Evolutionary conservation across 2,888 invertebrate species (phyloP).

Genomic region (Patella pellucida): DNA sequence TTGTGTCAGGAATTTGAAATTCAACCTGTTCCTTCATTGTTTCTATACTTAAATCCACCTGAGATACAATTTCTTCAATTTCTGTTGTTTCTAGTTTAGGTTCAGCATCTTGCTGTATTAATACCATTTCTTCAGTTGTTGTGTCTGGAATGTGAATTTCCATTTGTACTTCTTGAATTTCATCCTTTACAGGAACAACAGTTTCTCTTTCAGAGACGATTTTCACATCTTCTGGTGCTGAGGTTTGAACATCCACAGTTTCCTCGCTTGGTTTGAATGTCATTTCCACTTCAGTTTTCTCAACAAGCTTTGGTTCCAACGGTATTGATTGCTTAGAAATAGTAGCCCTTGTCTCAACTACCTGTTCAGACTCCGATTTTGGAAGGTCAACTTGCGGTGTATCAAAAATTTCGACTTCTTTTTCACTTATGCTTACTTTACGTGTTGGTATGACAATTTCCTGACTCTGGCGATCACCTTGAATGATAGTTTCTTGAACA

Average conservation of each 20-base stretch:
- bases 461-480: constrained; percentile 48
- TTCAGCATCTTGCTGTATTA: not conserved
- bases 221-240: constrained; percentile 45
- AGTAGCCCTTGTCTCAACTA: constrained; percentile 51
- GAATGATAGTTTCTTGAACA: constrained; percentile 56
- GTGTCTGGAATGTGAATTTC: constrained; percentile 46
- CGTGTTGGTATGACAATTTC: constrained; percentile 53
- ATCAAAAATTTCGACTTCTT: constrained; percentile 41
- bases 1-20: constrained; percentile 41
- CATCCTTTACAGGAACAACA: constrained; percentile 35
- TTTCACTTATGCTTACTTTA: constrained; percentile 42
- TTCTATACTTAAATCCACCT: constrained; percentile 36
- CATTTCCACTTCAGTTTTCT: constrained; percentile 30
- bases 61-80: not conserved
- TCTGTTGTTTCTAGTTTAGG: not conserved
- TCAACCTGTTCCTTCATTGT: constrained; percentile 40
- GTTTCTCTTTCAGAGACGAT: constrained; percentile 46
- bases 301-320: constrained; percentile 26
- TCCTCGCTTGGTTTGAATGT: constrained; percentile 30
- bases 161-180: constrained; percentile 42
- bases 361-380: constrained; percentile 51
- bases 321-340: constrained; percentile 40
- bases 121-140: constrained; percentile 28
- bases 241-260: constrained; percentile 40
- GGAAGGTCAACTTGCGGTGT: constrained; percentile 37